phyloP scores from a whole-genome alignment of 1,140 invertebrate genomes.

The Dendroctonus ponderosae region DNA sequence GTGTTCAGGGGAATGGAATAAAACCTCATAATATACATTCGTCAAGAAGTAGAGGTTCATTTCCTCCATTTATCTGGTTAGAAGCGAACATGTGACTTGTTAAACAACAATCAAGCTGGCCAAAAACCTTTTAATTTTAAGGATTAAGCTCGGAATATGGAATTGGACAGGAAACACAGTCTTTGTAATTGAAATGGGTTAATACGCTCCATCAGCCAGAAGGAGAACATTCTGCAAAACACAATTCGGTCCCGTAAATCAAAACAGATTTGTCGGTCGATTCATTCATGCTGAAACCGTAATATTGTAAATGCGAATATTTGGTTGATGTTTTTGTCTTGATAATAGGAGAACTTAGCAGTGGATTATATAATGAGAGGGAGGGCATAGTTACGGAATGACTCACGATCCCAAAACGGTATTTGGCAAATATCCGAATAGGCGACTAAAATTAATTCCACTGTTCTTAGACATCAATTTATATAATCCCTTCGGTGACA shows the following conservation, averaged over 20 bases:
- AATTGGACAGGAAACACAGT: neutral
- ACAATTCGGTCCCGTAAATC: conserved; percentile 25
- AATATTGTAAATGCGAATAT: conserved; percentile 30
- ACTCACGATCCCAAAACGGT: conserved; percentile 44
- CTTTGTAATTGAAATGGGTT: conserved; percentile 1
- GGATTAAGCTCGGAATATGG: too few species aligned
- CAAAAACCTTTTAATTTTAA: too few species aligned
- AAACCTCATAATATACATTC: too few species aligned
- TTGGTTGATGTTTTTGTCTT: conserved; percentile 38
- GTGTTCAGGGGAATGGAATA: too few species aligned
- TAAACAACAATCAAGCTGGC: too few species aligned
- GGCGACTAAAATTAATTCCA: conserved; percentile 50
- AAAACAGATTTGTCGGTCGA: conserved; percentile 29
- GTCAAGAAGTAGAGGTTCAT: too few species aligned
- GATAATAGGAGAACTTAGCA: conserved; percentile 36
- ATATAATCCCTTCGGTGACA: conserved; percentile 48
- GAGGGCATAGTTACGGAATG: conserved; percentile 37
- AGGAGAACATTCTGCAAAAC: conserved; percentile 17
- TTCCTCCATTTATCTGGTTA: too few species aligned
- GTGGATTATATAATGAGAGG: conserved; percentile 43
- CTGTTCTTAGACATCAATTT: conserved; percentile 49
- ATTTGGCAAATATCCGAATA: conserved; percentile 49
- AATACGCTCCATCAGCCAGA: conserved; percentile 22
- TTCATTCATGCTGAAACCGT: conserved; percentile 24
- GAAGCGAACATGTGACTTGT: too few species aligned